Base-by-base conservation (phyloP, 2,797 vertebrate genomes). In the Ptychobarbus kaznakovi region DNA sequence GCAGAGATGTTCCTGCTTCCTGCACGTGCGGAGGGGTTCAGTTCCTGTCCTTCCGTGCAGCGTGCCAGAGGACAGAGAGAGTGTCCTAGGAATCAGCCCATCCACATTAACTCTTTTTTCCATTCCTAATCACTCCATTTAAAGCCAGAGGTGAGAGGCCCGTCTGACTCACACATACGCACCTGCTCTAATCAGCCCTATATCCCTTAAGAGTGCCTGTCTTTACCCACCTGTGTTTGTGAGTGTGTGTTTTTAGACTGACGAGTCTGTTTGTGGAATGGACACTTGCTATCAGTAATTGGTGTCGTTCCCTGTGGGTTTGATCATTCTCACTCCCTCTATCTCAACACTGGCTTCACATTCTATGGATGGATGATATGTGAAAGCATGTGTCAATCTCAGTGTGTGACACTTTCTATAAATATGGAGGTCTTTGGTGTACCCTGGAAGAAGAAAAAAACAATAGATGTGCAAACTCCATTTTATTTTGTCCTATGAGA, bases 281-380 rank as follows among this genome's bases (percentile, higher is more conserved):
- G 66, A 42, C 83, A 49, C 40, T 80, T 74, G 65, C 35, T 49
- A 70, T 16, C 2, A 16, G 44, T 38, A 77, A 46, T 87, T 51
- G 76, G 46, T 83, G 53, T 46, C 22, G 1, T 92, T 90, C 92
- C 91, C 85, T 88, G 89, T 87, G 72, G 89, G 90, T 92, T 90
- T 87, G 87, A 90, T 90, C 89, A 82, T 87, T 86, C 86, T 89
- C 78, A 68, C 86, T 82, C 25, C 85, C 40, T 83, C 89, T 90
- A 53, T 58, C 72, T 68, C 38, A 35, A 42, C 84, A 92, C 90
- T 88, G 3, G 81, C 91, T 92, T 87, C 63, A 84, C 86, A 66
- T 89, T 88, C 86, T 88, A 89, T 87, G 87, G 88, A 90, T 88
- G 90, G 88, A 90, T 90, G 89, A 72, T 7, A 77, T 44, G 61